A percentile compares a stretch with the other conserved stretches of the same genome.
Conservation (phyloP, 2,113 vertebrate species). For the Melanerpes aurifrons region DNA sequence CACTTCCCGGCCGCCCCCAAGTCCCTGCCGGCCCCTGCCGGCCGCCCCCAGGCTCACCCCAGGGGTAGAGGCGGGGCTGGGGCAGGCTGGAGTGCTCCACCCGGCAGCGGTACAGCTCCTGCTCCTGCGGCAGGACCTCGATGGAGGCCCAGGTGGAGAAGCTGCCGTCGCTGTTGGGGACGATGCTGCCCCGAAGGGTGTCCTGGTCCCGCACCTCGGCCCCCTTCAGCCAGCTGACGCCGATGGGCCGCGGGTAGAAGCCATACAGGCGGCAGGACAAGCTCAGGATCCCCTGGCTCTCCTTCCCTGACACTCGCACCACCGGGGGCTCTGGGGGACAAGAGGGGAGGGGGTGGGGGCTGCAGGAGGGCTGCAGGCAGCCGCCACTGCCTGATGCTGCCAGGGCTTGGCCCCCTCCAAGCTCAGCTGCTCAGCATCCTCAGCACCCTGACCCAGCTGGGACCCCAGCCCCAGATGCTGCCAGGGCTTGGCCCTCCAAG, state of each 20-base stretch:
- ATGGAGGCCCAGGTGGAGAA: constrained; percentile 17
- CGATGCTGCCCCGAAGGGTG: not conserved
- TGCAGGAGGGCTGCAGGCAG: not conserved
- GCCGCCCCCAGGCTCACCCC: not conserved
- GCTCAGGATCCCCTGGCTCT: not conserved
- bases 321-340: not conserved
- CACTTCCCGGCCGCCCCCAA: too few species aligned
- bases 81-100: constrained; percentile 60
- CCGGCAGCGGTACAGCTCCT: constrained; percentile 44
- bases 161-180: constrained; percentile 65
- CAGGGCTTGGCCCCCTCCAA: not conserved
- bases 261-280: constrained; percentile 28
- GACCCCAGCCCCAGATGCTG: too few species aligned
- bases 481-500: too few species aligned
- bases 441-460: too few species aligned
- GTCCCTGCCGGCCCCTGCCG: rapidly evolving
- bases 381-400: not conserved
- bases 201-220: constrained; percentile 11
- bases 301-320: not conserved
- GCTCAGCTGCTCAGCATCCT: too few species aligned
- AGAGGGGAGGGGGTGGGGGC: too few species aligned
- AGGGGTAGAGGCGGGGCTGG: not conserved
- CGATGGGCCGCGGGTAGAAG: constrained; percentile 46
- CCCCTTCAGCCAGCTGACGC: constrained; percentile 61
- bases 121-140: not conserved